A percentile compares a stretch with the other conserved stretches of the same genome.
These are phyloP conservation scores for Propithecus coquereli DNA, from an alignment of 2,113 vertebrate genomes.

Conservation along the genomic window DNA sequence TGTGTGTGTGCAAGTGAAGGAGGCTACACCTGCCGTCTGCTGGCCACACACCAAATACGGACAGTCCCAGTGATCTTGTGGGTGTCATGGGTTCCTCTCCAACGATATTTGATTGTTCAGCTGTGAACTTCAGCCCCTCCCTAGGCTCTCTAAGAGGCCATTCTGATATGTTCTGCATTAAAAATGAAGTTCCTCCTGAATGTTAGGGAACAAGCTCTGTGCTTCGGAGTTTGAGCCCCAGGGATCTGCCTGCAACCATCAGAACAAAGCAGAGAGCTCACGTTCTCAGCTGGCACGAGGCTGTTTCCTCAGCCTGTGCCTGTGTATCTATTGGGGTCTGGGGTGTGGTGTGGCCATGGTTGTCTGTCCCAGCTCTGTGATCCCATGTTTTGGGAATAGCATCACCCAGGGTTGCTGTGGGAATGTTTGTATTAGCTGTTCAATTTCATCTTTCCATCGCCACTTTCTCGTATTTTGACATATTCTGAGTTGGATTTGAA, in stretches of 20 bases:
- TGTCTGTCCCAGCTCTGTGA: neutral
- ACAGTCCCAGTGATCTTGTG: neutral
- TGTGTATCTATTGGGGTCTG: fast-evolving
- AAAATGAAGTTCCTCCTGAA: neutral
- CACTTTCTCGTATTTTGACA: neutral
- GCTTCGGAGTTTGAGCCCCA: neutral
- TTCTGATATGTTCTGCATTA: neutral
- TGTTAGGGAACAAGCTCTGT: fast-evolving
- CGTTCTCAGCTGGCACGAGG: neutral
- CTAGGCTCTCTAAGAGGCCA: neutral
- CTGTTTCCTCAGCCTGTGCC: fast-evolving
- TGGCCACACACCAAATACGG: neutral
- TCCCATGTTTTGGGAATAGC: neutral
- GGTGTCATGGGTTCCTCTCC: neutral
- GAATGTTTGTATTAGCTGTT: neutral
- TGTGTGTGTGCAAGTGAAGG: neutral
- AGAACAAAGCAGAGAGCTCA: neutral
- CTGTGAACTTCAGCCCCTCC: neutral
- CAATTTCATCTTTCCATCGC: neutral
- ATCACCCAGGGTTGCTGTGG: neutral
- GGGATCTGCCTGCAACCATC: neutral
- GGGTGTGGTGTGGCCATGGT: fast-evolving
- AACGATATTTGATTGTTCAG: neutral
- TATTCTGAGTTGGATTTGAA: neutral
- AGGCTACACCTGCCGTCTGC: fast-evolving